A percentile compares a stretch with the other conserved stretches of the same genome.
Conservation (phyloP, 2,797 vertebrate genomes). For the Kryptolebias ocellatus region DNA sequence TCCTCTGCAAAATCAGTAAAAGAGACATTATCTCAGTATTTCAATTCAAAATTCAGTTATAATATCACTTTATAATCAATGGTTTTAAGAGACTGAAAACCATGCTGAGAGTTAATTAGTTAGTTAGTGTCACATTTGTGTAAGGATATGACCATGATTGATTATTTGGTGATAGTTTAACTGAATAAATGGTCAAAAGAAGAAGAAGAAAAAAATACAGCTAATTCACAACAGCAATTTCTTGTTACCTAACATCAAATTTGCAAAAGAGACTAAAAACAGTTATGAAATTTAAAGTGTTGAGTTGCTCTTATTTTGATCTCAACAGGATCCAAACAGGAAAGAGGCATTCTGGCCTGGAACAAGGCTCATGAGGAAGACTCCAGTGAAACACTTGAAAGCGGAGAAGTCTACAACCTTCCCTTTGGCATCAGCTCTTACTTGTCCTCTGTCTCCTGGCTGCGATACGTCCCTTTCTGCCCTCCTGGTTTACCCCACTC, state of each 20-base stretch:
- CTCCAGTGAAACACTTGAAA: slow-evolving; percentile 65
- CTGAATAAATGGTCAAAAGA: not conserved
- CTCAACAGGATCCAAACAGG: slow-evolving; percentile 86
- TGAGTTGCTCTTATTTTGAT: not conserved
- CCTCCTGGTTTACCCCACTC: slow-evolving; percentile 68
- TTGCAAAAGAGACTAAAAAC: not conserved
- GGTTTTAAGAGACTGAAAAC: not conserved
- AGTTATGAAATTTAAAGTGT: not conserved
- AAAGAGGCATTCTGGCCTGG: slow-evolving; percentile 90
- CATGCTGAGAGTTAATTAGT: not conserved
- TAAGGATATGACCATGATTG: too few relatives aligned
- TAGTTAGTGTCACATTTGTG: not conserved
- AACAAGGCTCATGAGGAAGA: slow-evolving; percentile 81
- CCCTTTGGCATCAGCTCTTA: slow-evolving; percentile 87
- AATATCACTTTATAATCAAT: not conserved
- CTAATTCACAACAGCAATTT: not conserved
- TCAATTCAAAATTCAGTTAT: not conserved
- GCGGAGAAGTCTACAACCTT: slow-evolving; percentile 86
- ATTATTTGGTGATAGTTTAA: not conserved
- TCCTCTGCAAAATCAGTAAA: not conserved
- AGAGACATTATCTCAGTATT: not conserved
- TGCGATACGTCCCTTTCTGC: slow-evolving; percentile 86
- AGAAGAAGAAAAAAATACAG: too few relatives aligned
- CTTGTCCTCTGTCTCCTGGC: slow-evolving; percentile 79
- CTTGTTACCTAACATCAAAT: not conserved